Evolutionary conservation across 2,113 vertebrate genomes (phyloP).

Genomic region (Phocoena sinus): DNA sequence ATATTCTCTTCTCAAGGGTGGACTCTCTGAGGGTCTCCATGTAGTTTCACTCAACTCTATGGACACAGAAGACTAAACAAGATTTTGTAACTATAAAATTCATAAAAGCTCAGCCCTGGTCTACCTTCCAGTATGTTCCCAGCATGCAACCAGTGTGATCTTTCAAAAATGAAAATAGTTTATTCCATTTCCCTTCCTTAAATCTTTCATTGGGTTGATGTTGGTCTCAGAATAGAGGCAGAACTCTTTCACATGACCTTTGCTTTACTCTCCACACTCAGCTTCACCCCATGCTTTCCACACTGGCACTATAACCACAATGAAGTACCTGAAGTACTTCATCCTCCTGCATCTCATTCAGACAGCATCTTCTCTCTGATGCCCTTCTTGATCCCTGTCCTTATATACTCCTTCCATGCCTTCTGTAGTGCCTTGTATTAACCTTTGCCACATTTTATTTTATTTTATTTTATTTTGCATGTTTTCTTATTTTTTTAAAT

Average conservation of each 20-base stretch:
- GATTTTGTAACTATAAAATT: not conserved
- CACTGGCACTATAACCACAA: accelerated
- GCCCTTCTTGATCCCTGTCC: too few species aligned
- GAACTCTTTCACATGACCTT: not conserved
- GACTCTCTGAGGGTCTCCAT: not conserved
- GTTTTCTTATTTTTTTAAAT: conserved; percentile 32
- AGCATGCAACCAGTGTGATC: not conserved
- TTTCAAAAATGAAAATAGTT: not conserved
- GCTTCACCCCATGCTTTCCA: not conserved
- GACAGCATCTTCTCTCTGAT: not conserved
- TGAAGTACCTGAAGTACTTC: not conserved
- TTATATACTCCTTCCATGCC: not conserved
- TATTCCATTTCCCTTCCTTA: not conserved
- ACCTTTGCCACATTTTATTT: not conserved
- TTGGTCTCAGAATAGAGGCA: not conserved
- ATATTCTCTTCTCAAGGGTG: not conserved
- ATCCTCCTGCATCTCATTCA: not conserved
- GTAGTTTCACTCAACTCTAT: not conserved
- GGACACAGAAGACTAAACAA: not conserved
- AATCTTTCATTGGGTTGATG: not conserved
- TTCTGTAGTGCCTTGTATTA: not conserved
- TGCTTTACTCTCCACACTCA: not conserved
- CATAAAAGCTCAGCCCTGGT: not conserved
- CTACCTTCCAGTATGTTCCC: not conserved
- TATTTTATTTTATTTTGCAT: not conserved